A percentile compares a stretch with the other conserved stretches of the same genome.
Evolutionary conservation across 2,888 invertebrate genomes (phyloP).

Genomic region (Caenorhabditis sp.): DNA sequence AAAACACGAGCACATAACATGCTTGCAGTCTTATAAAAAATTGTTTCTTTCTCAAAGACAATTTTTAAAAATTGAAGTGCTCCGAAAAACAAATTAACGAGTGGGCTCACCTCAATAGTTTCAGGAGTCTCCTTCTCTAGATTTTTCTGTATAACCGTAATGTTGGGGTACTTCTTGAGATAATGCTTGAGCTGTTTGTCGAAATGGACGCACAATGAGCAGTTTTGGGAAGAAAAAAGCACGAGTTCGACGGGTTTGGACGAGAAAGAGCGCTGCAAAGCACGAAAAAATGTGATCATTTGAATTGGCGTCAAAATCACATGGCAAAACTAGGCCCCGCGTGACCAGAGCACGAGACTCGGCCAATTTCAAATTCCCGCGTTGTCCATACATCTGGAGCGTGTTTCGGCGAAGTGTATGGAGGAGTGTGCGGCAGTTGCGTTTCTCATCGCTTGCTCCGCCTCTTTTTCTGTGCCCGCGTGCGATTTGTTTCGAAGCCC

Average conservation of each 20-base stretch:
- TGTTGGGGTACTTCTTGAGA: slow-evolving; percentile 50
- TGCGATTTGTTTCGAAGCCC: not conserved
- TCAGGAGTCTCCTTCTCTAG: slow-evolving; percentile 31
- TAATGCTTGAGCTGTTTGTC: slow-evolving; percentile 58
- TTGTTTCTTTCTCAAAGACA: too few relatives aligned
- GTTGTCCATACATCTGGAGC: slow-evolving; percentile 19
- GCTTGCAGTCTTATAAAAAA: too few relatives aligned
- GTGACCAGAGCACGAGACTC: slow-evolving; percentile 55
- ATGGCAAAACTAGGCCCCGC: slow-evolving; percentile 57
- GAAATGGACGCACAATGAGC: slow-evolving; percentile 66
- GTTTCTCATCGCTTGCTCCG: not conserved
- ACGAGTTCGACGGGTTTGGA: slow-evolving; percentile 49
- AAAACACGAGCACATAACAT: too few relatives aligned
- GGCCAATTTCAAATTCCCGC: slow-evolving; percentile 53
- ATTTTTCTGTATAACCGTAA: slow-evolving; percentile 48
- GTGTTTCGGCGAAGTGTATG: slow-evolving; percentile 47
- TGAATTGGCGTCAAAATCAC: slow-evolving; percentile 57
- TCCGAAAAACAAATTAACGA: not conserved
- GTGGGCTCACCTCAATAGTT: slow-evolving; percentile 61
- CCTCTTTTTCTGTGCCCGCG: slow-evolving; percentile 23
- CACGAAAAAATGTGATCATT: slow-evolving; percentile 56
- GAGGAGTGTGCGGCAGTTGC: slow-evolving; percentile 9
- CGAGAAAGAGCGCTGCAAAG: slow-evolving; percentile 53
- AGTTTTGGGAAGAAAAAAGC: slow-evolving; percentile 60
- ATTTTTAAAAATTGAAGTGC: too few relatives aligned